Conservation (phyloP, 2,797 vertebrate species). For the Pitangus sulphuratus region DNA sequence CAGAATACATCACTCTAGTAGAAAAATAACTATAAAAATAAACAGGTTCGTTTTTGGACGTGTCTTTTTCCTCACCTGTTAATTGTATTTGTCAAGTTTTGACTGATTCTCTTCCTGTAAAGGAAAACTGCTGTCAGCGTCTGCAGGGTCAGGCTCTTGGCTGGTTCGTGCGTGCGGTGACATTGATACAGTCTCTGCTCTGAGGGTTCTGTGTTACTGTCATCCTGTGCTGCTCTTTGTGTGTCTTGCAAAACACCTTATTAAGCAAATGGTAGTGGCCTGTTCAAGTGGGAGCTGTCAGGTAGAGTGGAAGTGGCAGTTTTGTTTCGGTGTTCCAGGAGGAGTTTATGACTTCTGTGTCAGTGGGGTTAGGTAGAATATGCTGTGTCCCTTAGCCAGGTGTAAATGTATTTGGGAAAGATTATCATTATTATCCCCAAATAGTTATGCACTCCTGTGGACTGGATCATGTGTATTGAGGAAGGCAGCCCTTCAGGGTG, state of each 20-base stretch:
- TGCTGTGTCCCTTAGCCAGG: neutral
- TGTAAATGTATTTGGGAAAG: neutral
- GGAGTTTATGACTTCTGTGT: neutral
- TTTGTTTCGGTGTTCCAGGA: neutral
- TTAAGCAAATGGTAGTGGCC: neutral
- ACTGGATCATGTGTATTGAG: neutral
- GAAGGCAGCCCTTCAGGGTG: neutral
- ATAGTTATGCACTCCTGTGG: neutral
- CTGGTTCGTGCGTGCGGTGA: rapidly evolving
- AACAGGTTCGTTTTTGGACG: neutral
- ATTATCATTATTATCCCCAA: neutral
- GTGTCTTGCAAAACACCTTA: neutral
- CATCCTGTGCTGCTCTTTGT: neutral
- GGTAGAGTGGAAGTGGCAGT: neutral
- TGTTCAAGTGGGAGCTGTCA: neutral
- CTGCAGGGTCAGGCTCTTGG: neutral
- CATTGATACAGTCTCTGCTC: neutral
- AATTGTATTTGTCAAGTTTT: neutral
- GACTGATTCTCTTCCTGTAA: neutral
- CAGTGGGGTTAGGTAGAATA: neutral
- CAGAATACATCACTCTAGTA: neutral
- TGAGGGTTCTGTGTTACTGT: neutral
- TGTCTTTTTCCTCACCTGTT: neutral
- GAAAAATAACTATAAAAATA: neutral
- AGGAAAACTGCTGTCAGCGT: neutral